These are phyloP conservation scores for Amphilophus citrinellus DNA, from an alignment of 2,113 vertebrate genomes.

Conservation along the genomic window DNA sequence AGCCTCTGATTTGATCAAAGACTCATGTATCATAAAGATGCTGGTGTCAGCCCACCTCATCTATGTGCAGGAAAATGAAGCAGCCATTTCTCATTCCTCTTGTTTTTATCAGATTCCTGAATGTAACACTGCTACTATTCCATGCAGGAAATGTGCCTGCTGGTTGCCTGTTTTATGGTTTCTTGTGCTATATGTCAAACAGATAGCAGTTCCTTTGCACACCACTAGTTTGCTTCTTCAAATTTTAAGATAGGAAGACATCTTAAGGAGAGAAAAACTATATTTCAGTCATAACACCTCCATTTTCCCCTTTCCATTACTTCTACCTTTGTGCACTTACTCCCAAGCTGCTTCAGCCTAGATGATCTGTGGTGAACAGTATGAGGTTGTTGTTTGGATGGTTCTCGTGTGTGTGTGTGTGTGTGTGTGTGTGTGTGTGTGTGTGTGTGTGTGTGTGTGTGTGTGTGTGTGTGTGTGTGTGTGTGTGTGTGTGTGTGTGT, in stretches of 20 bases:
- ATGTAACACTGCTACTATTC: not conserved
- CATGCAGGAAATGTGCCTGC: conserved; percentile 16
- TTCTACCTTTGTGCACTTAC: conserved; percentile 38
- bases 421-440: not conserved
- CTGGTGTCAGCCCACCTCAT: conserved; percentile 13
- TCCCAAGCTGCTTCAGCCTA: not conserved
- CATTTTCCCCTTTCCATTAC: conserved; percentile 4
- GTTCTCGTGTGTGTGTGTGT: not conserved
- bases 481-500: not conserved
- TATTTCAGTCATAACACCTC: not conserved
- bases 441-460: not conserved
- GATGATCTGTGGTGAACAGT: not conserved
- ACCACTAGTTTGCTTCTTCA: conserved; percentile 26
- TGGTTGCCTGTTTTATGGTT: conserved; percentile 11
- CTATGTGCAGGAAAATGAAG: conserved; percentile 6
- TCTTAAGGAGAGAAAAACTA: conserved; percentile 3
- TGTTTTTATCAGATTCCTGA: conserved; percentile 24
- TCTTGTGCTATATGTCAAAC: conserved; percentile 38
- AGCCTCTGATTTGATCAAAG: conserved; percentile 42
- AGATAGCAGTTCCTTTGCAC: conserved; percentile 25
- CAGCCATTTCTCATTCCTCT: conserved; percentile 6
- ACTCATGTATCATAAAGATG: conserved; percentile 14
- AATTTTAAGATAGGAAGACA: conserved; percentile 9
- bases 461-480: not conserved
- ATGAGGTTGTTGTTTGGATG: not conserved